These are phyloP conservation scores for Apeira syringaria DNA, from an alignment of 2,888 invertebrate genomes.

Conservation along the genomic window DNA sequence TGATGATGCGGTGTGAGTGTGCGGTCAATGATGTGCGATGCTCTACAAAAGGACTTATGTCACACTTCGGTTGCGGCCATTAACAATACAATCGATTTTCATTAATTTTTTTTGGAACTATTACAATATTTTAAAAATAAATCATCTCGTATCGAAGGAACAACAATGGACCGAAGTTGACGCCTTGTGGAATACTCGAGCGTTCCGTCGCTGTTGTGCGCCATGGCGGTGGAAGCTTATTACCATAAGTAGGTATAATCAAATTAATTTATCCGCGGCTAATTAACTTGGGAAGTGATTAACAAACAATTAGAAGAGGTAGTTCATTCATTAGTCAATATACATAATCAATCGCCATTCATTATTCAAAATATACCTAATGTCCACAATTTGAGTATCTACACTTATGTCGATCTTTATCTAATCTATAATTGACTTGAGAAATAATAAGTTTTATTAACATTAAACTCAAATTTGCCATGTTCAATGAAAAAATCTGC, in stretches of 20 bases:
- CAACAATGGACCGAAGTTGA: conserved; percentile 55
- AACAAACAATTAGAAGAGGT: conserved; percentile 21
- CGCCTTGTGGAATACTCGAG: conserved; percentile 64
- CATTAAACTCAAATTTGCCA: too few relatives aligned
- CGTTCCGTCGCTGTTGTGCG: conserved; percentile 32
- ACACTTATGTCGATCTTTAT: too few relatives aligned
- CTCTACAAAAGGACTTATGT: conserved; percentile 20
- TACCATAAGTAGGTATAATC: conserved; percentile 57
- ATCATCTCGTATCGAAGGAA: conserved; percentile 21
- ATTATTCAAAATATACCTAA: conserved; percentile 6
- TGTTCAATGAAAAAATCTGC: too few relatives aligned
- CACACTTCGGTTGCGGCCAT: conserved; percentile 29
- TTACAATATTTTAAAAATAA: conserved; percentile 3
- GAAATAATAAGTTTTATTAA: too few relatives aligned
- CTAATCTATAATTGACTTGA: too few relatives aligned
- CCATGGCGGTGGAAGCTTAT: conserved; percentile 65
- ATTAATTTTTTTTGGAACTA: conserved; percentile 9
- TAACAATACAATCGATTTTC: conserved; percentile 25
- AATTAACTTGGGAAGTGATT: conserved; percentile 29
- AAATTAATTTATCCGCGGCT: conserved; percentile 26
- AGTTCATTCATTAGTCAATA: conserved; percentile 20
- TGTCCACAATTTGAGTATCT: too few relatives aligned
- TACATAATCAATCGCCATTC: conserved; percentile 19
- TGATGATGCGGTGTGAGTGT: conserved; percentile 63
- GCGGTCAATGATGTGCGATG: conserved; percentile 43